Evolutionary conservation across 2,113 vertebrate genomes (phyloP), one percentile per base, ranked within the genome.

Genomic region (Excalfactoria chinensis): DNA sequence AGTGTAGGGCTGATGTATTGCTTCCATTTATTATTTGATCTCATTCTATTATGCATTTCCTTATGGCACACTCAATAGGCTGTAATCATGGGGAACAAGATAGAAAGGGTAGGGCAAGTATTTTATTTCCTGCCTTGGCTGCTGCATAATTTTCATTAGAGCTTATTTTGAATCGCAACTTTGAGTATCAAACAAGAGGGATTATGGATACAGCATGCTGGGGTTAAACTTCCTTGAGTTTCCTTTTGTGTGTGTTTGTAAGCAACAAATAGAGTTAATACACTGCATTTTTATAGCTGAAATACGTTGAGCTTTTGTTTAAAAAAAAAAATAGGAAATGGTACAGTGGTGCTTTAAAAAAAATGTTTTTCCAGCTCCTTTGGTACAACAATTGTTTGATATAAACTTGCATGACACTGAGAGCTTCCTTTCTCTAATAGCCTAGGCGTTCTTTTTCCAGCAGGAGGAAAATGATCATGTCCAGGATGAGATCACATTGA

Each of bases 11-110:
- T 95, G 93, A 96, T 95, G 58, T 93, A 96, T 95, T 93, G 79
- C 94, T 96, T 96, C 95, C 93, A 91, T 93, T 96, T 96, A 96
- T 95, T 94, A 96, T 96, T 96, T 93, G 79, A 80, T 96, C 85
- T 80, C 78, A 80, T 94, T 93, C 87, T 91, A 80, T 92, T 95
- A 87, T 94, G 90, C 72, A 69, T 88, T 94, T 95, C 87, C 78
- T 95, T 93, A 93, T 67, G 71, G 94, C 89, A 74, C 60, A 48
- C 75, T 96, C 82, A 91, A 95, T 95, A 44, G 93, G 72, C 34
- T 83, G 91, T 83, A 95, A 95, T 96, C 93, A 44, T 34, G 79
- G 87, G 64, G 93, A 96, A 62, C 87, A 89, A 93, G 95, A 95
- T 95, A 92, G 91, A 96, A 95, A 96, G 94, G 94, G 95, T 92